phyloP scores from a whole-genome alignment of 2,113 vertebrate genomes.

The Puffinus mauretanicus region DNA sequence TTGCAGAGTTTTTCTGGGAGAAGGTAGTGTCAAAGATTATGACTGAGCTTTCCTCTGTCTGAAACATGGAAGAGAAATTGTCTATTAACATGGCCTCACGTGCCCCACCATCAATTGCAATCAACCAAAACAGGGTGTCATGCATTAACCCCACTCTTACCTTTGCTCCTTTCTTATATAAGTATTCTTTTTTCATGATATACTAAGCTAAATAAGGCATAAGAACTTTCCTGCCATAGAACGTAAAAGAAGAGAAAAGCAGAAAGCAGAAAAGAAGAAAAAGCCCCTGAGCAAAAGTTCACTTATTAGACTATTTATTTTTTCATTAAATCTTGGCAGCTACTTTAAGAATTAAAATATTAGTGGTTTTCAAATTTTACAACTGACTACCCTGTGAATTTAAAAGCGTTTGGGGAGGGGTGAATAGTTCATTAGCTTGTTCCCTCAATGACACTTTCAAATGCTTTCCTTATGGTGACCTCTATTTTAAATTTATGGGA shows the following conservation, averaged over 20 bases:
- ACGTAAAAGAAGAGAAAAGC: neutral
- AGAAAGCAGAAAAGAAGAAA: slow-evolving; percentile 15
- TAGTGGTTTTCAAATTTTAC: slow-evolving; percentile 45
- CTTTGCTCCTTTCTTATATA: neutral
- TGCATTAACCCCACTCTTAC: neutral
- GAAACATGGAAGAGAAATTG: neutral
- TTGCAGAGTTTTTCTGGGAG: neutral
- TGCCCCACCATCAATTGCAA: neutral
- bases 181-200: neutral
- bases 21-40: neutral
- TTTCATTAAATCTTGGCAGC: slow-evolving; percentile 30
- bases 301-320: slow-evolving; percentile 31
- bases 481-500: slow-evolving; percentile 75
- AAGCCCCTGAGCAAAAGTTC: neutral
- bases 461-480: slow-evolving; percentile 63
- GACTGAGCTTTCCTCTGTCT: neutral
- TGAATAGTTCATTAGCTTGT: slow-evolving; percentile 55
- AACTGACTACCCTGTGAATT: slow-evolving; percentile 44
- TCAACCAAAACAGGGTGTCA: neutral
- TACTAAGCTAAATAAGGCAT: neutral
- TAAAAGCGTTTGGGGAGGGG: slow-evolving; percentile 54
- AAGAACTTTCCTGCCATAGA: neutral
- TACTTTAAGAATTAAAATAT: slow-evolving; percentile 51
- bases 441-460: slow-evolving; percentile 66
- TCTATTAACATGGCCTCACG: neutral